Percentiles rank a stretch among this genome's conserved stretches.
Evolutionary conservation across 1,140 invertebrate species (phyloP).

Genomic region (Arion vulgaris): DNA sequence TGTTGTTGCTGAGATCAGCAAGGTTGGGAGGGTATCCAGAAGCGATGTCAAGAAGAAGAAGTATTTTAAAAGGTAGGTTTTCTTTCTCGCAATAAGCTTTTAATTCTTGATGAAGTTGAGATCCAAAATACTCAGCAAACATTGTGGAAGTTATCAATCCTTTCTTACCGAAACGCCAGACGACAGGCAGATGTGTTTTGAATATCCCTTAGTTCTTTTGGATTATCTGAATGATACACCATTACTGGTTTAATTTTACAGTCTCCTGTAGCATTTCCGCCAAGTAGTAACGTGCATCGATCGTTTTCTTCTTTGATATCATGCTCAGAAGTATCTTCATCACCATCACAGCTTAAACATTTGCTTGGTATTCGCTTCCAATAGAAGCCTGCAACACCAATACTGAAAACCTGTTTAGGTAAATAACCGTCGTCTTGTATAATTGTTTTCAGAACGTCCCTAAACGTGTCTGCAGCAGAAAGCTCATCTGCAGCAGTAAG

Average conservation of each 20-base stretch:
- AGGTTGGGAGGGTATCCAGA: constrained; percentile 46
- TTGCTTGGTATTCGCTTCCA: constrained; percentile 1
- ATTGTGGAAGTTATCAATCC: constrained; percentile 19
- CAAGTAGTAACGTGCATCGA: neutral
- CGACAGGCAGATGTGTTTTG: constrained; percentile 17
- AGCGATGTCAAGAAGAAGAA: constrained; percentile 50
- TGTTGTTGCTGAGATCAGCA: constrained; percentile 30
- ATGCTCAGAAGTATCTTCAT: neutral
- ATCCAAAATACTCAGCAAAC: constrained; percentile 45
- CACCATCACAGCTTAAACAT: too few species aligned
- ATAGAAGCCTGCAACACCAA: neutral
- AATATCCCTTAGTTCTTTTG: constrained; percentile 1
- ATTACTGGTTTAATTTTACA: constrained; percentile 23
- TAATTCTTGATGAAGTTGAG: constrained; percentile 41
- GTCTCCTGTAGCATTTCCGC: constrained; percentile 31
- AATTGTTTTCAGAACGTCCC: neutral
- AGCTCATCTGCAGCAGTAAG: neutral
- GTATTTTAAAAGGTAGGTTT: constrained; percentile 38
- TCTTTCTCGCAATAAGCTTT: constrained; percentile 41
- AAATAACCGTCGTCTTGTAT: neutral
- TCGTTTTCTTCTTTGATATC: constrained; percentile 2
- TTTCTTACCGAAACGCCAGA: constrained; percentile 16
- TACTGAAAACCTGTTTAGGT: neutral
- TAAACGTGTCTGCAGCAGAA: neutral
- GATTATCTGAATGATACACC: constrained; percentile 18